phyloP scores from a whole-genome alignment of 2,113 vertebrate species.

The Channa maculata region DNA sequence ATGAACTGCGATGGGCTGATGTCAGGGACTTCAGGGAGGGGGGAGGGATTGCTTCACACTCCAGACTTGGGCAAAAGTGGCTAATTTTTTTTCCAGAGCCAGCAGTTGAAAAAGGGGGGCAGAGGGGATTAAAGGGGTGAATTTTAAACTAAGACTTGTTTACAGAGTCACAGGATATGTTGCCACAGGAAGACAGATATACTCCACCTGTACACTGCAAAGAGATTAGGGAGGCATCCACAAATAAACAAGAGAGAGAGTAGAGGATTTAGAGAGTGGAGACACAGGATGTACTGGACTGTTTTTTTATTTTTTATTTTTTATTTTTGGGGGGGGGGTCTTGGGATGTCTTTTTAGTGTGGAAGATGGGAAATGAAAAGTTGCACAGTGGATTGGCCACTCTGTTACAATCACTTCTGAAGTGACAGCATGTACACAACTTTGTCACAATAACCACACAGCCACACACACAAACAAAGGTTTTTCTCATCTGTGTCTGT shows the following conservation, averaged over 20 bases:
- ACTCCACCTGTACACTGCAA: constrained; percentile 63
- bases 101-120: constrained; percentile 44
- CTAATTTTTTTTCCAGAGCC: constrained; percentile 61
- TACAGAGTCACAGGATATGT: constrained; percentile 71
- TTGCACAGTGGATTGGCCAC: constrained; percentile 32
- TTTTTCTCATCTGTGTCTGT: constrained; percentile 35
- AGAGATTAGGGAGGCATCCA: constrained; percentile 66
- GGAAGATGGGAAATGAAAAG: constrained; percentile 1
- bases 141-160: constrained; percentile 77
- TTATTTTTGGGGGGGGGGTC: background rate
- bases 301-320: too few relatives aligned
- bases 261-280: constrained; percentile 22
- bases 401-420: constrained; percentile 50
- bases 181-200: constrained; percentile 70
- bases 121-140: constrained; percentile 72
- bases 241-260: constrained; percentile 32
- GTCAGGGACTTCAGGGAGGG: constrained; percentile 64
- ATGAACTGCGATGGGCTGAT: constrained; percentile 73
- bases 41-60: constrained; percentile 57
- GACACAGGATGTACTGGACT: constrained; percentile 10
- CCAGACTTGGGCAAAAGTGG: constrained; percentile 48
- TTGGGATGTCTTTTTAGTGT: constrained; percentile 16
- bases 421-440: constrained; percentile 44
- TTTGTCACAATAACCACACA: constrained; percentile 34
- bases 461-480: constrained; percentile 24